Evolutionary conservation across 2,113 vertebrate genomes (phyloP), one percentile per base, ranked within the genome.

Genomic region (Sapayoa aenigma): DNA sequence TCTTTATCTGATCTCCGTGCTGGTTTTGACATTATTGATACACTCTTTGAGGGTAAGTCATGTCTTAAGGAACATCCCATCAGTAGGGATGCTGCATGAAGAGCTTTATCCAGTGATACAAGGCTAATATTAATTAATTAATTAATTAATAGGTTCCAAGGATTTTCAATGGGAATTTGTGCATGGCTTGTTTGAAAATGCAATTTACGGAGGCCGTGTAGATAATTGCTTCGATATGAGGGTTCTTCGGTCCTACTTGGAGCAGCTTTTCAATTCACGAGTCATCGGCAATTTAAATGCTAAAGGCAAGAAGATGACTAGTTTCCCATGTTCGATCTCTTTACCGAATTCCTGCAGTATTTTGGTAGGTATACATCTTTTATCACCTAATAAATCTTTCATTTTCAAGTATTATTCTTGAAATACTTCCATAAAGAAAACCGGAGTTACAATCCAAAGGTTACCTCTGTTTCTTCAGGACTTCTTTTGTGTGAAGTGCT

Each of bases 1-100:
- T 99, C 99, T 62, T 97, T 99, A 91, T 99, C 99, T 30, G 99
- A 99, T 96, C 98, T 99, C 59, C 99, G 99, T 44, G 99, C 99
- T 81, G 99, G 98, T 19, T 99, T 98, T 95, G 98, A 99, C 85
- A 99, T 99, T 93, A 99, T 99, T 68, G 98, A 99, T 96, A 97
- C 98, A 41, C 98, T 99, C 47, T 99, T 99, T 97, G 98, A 99
- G 95, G 99, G 99, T 99, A 97, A 96, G 98, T 95, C 15, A 19
- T 14, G 82, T 53, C 33, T 49, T 90, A 65, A 55, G 47, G 19
- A 50, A 91, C 53, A 25, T 31, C 11, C 30, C 21, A 4, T 84
- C 60, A 27, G 8, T 28, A 37, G 18, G 42, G 15, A 25, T 47
- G 21, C 44, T 77, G 30, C 22, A 6, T 69, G 30, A 60, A 65